Evolutionary conservation across 2,797 vertebrate genomes (phyloP).

Genomic region (Atherinosoma microstoma): DNA sequence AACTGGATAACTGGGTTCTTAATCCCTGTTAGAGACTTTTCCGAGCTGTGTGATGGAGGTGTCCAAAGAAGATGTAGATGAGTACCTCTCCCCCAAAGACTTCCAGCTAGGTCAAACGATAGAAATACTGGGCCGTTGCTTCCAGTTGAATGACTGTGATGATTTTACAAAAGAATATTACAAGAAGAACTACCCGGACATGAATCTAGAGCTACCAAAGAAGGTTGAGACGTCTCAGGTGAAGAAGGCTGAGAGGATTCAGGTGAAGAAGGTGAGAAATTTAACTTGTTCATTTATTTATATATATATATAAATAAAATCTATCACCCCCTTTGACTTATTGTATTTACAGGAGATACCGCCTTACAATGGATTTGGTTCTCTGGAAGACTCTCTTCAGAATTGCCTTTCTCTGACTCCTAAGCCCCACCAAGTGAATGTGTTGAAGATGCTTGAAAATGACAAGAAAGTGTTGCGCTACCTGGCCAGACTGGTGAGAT

Average conservation of each 20-base stretch:
- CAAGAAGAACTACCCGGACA: slow-evolving; percentile 84
- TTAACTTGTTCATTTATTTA: not conserved
- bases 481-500: slow-evolving; percentile 86
- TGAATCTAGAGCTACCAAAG: slow-evolving; percentile 76
- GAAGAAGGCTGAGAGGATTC: slow-evolving; percentile 69
- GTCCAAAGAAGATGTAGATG: slow-evolving; percentile 87
- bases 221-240: slow-evolving; percentile 48
- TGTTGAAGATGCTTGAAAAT: slow-evolving; percentile 89
- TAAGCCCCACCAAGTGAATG: slow-evolving; percentile 85
- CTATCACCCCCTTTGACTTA: not conserved
- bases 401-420: slow-evolving; percentile 91
- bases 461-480: slow-evolving; percentile 89
- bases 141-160: slow-evolving; percentile 91
- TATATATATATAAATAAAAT: not conserved
- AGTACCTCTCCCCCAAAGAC: slow-evolving; percentile 91
- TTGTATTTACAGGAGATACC: slow-evolving; percentile 80
- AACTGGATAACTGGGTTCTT: not conserved
- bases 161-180: slow-evolving; percentile 89
- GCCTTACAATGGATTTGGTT: slow-evolving; percentile 93
- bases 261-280: slow-evolving; percentile 76
- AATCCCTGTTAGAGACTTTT: slow-evolving; percentile 82
- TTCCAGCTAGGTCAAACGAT: slow-evolving; percentile 88
- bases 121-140: slow-evolving; percentile 86
- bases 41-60: slow-evolving; percentile 92
- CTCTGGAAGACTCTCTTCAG: slow-evolving; percentile 92